Evolutionary conservation across 2,888 invertebrate species (phyloP).

Genomic region (Willowsia nigromaculata): DNA sequence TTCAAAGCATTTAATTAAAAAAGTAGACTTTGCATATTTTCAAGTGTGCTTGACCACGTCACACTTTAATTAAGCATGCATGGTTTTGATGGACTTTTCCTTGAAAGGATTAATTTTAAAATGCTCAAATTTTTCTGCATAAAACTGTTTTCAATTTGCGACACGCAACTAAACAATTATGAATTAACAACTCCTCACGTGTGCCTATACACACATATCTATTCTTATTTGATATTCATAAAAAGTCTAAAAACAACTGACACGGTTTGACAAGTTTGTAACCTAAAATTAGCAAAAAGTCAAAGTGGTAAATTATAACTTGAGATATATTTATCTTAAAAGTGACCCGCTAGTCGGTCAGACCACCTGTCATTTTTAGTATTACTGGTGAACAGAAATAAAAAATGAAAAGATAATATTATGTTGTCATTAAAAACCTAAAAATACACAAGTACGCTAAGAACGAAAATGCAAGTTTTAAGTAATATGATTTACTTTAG

Average conservation of each 20-base stretch:
- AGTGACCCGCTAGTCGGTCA: neutral
- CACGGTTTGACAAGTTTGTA: slow-evolving; percentile 11
- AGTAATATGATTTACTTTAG: neutral
- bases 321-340: neutral
- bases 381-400: neutral
- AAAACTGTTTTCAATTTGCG: neutral
- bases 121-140: neutral
- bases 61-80: neutral
- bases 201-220: no score
- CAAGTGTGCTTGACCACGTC: neutral
- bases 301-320: neutral
- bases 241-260: neutral
- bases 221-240: neutral
- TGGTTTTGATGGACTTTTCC: neutral
- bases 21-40: neutral
- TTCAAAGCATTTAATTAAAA: neutral
- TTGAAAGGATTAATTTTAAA: neutral
- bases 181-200: neutral
- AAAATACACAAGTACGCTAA: neutral
- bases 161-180: neutral
- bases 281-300: slow-evolving; percentile 9
- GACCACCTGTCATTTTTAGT: neutral
- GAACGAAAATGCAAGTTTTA: neutral
- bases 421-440: neutral
- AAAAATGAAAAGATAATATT: neutral